These are phyloP conservation scores for Cephus pulcher DNA, from an alignment of 2,888 invertebrate species.

Conservation along the genomic window DNA sequence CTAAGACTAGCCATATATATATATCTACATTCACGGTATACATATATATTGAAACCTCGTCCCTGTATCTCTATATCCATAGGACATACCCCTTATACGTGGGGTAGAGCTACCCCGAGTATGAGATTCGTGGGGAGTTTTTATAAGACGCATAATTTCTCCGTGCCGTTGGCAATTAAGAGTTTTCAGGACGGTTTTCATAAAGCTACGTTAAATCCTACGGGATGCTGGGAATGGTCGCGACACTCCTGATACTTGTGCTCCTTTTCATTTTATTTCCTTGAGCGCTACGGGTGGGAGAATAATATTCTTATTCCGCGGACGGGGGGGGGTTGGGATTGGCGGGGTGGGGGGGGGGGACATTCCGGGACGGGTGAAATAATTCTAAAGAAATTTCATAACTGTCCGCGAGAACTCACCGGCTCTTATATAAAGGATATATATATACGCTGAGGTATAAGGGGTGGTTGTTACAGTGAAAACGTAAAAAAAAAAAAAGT, in stretches of 20 bases:
- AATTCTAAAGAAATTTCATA: slow-evolving; percentile 65
- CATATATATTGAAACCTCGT: no score
- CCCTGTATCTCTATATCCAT: not conserved
- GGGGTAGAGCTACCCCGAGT: not conserved
- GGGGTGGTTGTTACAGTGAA: not conserved
- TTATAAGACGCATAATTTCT: slow-evolving; percentile 48
- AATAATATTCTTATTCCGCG: slow-evolving; percentile 58
- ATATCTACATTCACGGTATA: no score
- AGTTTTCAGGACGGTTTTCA: slow-evolving; percentile 59
- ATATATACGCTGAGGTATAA: not conserved
- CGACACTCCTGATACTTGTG: not conserved
- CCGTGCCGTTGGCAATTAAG: slow-evolving; percentile 57
- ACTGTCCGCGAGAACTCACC: slow-evolving; percentile 50
- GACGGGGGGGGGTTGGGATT: slow-evolving; percentile 8
- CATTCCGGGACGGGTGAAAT: slow-evolving; percentile 53
- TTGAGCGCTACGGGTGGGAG: slow-evolving; percentile 22
- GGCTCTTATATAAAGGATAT: slow-evolving; percentile 35
- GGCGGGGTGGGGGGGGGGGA: slow-evolving; percentile 2
- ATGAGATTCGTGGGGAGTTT: slow-evolving; percentile 18
- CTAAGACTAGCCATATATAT: not conserved
- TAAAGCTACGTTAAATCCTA: slow-evolving; percentile 62
- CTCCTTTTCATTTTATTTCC: not conserved
- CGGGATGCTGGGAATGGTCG: slow-evolving; percentile 12
- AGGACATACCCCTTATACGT: not conserved
- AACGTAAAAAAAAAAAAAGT: not conserved